Evolutionary conservation across 2,113 vertebrate genomes (phyloP).

Genomic region (Gobiocypris rarus): DNA sequence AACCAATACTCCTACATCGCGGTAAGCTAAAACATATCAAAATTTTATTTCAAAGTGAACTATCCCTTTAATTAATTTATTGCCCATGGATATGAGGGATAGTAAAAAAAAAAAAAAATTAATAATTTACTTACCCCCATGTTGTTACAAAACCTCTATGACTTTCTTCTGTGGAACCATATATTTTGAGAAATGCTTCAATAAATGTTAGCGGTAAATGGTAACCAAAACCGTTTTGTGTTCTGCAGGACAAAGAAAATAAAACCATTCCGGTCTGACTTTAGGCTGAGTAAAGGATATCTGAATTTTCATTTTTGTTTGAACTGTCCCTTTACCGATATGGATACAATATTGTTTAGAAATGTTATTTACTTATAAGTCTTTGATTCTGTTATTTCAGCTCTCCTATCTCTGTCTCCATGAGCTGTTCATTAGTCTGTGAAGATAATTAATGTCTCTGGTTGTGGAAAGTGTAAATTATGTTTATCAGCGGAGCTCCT

Average conservation of each 20-base stretch:
- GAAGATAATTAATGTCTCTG: conserved; percentile 55
- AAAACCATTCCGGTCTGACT: neutral
- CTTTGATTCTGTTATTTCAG: neutral
- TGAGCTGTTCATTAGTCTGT: conserved; percentile 50
- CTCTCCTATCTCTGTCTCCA: neutral
- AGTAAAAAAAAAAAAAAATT: neutral
- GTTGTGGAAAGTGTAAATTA: conserved; percentile 49
- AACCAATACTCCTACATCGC: too few relatives aligned
- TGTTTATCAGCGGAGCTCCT: conserved; percentile 45
- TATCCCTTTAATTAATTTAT: neutral
- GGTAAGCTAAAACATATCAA: too few relatives aligned
- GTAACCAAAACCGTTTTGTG: neutral
- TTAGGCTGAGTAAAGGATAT: neutral
- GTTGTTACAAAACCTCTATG: neutral
- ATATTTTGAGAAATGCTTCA: too few relatives aligned
- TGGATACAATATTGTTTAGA: neutral
- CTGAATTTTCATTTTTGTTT: neutral
- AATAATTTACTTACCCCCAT: neutral
- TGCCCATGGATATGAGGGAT: neutral
- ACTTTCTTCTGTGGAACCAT: neutral
- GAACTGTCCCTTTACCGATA: neutral
- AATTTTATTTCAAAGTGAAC: too few relatives aligned
- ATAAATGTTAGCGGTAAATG: too few relatives aligned
- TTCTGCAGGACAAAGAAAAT: neutral
- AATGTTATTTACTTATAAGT: neutral